Evolutionary conservation across 2,113 vertebrate genomes (phyloP), one percentile per base, ranked within the genome.

Genomic region (Sciurus niger): DNA sequence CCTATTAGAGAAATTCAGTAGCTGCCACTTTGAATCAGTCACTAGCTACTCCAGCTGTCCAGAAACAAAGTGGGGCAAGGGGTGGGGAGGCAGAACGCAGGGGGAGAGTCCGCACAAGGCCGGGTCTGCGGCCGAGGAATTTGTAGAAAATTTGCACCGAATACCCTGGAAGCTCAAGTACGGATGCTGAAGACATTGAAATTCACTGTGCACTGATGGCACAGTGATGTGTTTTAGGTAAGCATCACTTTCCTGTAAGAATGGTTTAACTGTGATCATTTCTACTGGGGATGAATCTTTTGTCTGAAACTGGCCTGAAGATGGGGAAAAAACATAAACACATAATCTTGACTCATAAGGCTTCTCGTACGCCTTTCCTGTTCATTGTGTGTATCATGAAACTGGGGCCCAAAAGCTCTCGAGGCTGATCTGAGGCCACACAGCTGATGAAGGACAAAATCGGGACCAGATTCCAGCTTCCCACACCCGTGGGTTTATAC

Each of bases 181-280:
- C 28, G 60, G 78, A 67, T 67, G 30, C 72, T 11, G 73, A 87
- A 70, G 84, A 46, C 7, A 70, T 90, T 80, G 85, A 91, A 72
- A 92, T 76, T 73, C 34, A 28, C 51, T 67, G 55, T 60, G 55
- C 53, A 72, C 24, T n/a, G 40, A 55, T 67, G 53, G 76, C n/a
- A 78, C 2, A 10, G 37, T 55, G 40, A 43, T 51, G 24, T 85
- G 76, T 93, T 78, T 97, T 48, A 48, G 6, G 9, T 48, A 48
- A 48, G 86, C 58, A 91, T 89, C 78, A 43, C 53, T 88, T 93
- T 85, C 37, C 65, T 90, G 17, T 85, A 68, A 83, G 93, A 93
- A 85, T 55, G 90, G 73, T 91, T 93, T 94, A 84, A 55, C 40
- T 58, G 63, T 34, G 82, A 90, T 89, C 84, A 92, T 86, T 96